These are phyloP conservation scores for Scelioninae gen. 1 DNA, from an alignment of 2,888 invertebrate species.

Conservation along the genomic window DNA sequence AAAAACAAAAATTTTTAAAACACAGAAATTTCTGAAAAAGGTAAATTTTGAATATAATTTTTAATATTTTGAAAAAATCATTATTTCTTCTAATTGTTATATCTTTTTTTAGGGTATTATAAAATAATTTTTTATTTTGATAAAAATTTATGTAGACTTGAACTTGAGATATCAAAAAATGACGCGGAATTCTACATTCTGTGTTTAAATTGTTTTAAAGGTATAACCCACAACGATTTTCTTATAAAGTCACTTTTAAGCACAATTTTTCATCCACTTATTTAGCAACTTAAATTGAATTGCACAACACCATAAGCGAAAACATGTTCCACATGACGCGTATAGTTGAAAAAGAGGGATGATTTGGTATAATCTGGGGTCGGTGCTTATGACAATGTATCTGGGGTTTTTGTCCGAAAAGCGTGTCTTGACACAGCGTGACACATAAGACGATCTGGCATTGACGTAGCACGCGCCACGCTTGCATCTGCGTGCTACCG, in stretches of 20 bases:
- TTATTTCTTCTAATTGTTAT: too few species aligned
- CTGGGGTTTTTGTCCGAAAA: slow-evolving; percentile 36
- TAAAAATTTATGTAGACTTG: too few species aligned
- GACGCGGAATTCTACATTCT: too few species aligned
- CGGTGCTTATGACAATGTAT: slow-evolving; percentile 32
- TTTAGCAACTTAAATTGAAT: slow-evolving; percentile 15
- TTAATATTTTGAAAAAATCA: too few species aligned
- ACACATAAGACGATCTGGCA: slow-evolving; percentile 61
- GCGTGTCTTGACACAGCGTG: slow-evolving; percentile 50
- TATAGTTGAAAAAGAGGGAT: slow-evolving; percentile 21
- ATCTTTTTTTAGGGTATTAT: too few species aligned
- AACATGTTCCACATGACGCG: slow-evolving; percentile 25
- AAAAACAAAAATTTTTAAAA: too few species aligned
- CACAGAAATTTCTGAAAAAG: too few species aligned
- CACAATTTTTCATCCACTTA: slow-evolving; percentile 4
- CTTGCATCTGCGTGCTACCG: slow-evolving; percentile 58
- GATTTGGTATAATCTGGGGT: slow-evolving; percentile 15
- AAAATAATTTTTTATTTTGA: too few species aligned
- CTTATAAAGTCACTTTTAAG: background rate
- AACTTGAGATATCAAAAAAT: background rate
- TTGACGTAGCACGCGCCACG: slow-evolving; percentile 65
- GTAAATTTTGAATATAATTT: too few species aligned
- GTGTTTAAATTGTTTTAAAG: too few species aligned
- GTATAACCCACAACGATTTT: background rate
- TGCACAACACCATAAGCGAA: slow-evolving; percentile 3